Base-by-base conservation (phyloP, 2,797 vertebrate genomes). In the Rousettus madagascariensis region DNA sequence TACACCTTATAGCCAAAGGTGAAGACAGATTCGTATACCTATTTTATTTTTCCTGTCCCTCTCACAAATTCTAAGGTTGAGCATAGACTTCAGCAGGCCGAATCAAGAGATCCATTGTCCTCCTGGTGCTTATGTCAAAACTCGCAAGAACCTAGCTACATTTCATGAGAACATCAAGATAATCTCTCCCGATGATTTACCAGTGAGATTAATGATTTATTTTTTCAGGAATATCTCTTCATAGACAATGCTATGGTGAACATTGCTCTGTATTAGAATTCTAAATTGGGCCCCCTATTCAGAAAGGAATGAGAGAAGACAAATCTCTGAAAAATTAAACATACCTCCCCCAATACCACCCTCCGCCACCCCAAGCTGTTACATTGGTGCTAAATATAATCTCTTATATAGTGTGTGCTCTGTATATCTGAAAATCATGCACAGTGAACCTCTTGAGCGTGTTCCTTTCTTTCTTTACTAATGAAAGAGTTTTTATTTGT, bases 401-500 rank as follows among this genome's bases (percentile, higher is more conserved):
- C 65, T 91, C 77, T 82, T 82, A 75, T 75, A 49, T 95, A 95
- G 95, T 84, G 77, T 82, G 90, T 94, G 80, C n/a, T 97, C 74
- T 95, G 85, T 87, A 80, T 91, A 74, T 85, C 89, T 97, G 94
- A 95, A 88, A 85, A 86, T 55, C 83, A 66, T 9, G 84, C 88
- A 91, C 97, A 84, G 97, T 92, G 96, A 97, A 95, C 88, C 96
- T 98, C 96, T 96, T 89, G 90, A 97, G 90, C 90, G 69, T 93
- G 68, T 96, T 97, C 87, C 93, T 95, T 95, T 97, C 86, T 96
- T 91, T 93, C 89, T 95, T 95, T 97, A 97, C 95, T 83, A 97
- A 97, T 98, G 97, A 97, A 97, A 97, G 96, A 95, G 95, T 97
- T 98, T 98, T 98, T 96, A 97, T 97, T 90, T 97, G 98, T 95